Evolutionary conservation across 2,797 vertebrate species (phyloP), one percentile per base, ranked within the genome.

Genomic region (Coccyzus lansbergi): DNA sequence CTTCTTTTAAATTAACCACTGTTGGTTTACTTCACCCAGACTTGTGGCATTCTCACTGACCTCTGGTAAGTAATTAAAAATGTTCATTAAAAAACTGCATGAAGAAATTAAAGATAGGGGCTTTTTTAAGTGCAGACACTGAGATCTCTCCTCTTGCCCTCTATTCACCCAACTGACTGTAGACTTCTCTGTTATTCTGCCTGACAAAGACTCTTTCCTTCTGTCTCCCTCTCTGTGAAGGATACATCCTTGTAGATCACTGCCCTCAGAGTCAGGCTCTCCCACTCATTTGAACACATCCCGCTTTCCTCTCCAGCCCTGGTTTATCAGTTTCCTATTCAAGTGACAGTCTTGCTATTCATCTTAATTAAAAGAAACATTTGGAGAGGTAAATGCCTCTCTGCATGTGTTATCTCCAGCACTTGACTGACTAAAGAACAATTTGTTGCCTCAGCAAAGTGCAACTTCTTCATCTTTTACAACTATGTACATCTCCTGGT

Each of bases 381-480:
- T 19, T 70, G 52, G 31, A 93, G 81, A 86, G 53, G 49, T 12
- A 85, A 91, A 77, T 44, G n/a, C 33, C 31, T 74, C 78, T 58
- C 71, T 83, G 34, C 29, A 34, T 48, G 38, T 40, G 26, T 91
- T 87, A 56, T 63, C 68, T 80, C 64, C 0, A 0, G 48, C 52
- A 70, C 75, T 67, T 74, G 44, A 64, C 69, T 78, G 58, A 26
- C 67, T 93, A 82, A 79, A 69, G 52, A 68, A 56, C 42, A 87
- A 63, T 53, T 31, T 86, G 33, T 42, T 67, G 12, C 18, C 55
- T 93, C 55, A 76, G 84, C 33, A 82, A 89, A 95, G 82, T 67
- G 52, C 59, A 91, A 31, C 9, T 59, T n/a, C 65, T 83, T 85
- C 69, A 65, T 48, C 55, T 79, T 76, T 52, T 34, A 55, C 42